These are phyloP conservation scores for Drosophila hawaiiensis DNA, from an alignment of 2,888 invertebrate species.

Conservation along the genomic window DNA sequence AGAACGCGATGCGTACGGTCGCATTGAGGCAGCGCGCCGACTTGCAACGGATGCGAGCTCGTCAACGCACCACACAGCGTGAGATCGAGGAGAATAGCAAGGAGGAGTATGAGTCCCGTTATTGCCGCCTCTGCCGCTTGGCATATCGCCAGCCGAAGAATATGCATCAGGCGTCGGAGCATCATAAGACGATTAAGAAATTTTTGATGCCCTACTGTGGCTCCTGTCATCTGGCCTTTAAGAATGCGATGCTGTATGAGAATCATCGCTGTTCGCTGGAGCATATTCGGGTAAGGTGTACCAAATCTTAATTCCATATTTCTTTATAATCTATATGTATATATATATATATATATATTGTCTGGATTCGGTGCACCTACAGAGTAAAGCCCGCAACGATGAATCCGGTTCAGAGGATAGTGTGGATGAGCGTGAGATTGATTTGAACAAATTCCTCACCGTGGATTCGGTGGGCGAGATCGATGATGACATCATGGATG, in stretches of 20 bases:
- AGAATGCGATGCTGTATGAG: slow-evolving; percentile 94
- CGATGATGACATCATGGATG: slow-evolving; percentile 86
- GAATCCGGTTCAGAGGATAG: slow-evolving; percentile 88
- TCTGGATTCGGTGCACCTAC: slow-evolving; percentile 9
- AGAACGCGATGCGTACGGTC: slow-evolving; percentile 90
- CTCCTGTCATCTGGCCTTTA: slow-evolving; percentile 91
- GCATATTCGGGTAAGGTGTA: slow-evolving; percentile 89
- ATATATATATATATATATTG: background rate
- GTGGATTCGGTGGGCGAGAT: slow-evolving; percentile 95
- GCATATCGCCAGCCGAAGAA: slow-evolving; percentile 91
- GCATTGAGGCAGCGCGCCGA: slow-evolving; percentile 91
- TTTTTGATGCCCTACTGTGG: slow-evolving; percentile 93
- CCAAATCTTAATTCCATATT: background rate
- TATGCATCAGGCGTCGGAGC: slow-evolving; percentile 91
- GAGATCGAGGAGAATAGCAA: slow-evolving; percentile 90
- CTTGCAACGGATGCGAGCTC: slow-evolving; percentile 91
- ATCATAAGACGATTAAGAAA: slow-evolving; percentile 93
- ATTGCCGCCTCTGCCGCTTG: slow-evolving; percentile 91
- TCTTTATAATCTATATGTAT: slow-evolving; percentile 6
- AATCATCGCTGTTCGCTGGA: slow-evolving; percentile 93
- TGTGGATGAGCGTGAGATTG: slow-evolving; percentile 90
- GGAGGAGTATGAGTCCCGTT: slow-evolving; percentile 88
- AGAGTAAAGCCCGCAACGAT: slow-evolving; percentile 87
- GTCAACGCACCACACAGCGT: slow-evolving; percentile 92
- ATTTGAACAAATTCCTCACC: slow-evolving; percentile 94